Evolutionary conservation across 2,797 vertebrate genomes (phyloP), one percentile per base, ranked within the genome.

Genomic region (Phrynocephalus forsythii): DNA sequence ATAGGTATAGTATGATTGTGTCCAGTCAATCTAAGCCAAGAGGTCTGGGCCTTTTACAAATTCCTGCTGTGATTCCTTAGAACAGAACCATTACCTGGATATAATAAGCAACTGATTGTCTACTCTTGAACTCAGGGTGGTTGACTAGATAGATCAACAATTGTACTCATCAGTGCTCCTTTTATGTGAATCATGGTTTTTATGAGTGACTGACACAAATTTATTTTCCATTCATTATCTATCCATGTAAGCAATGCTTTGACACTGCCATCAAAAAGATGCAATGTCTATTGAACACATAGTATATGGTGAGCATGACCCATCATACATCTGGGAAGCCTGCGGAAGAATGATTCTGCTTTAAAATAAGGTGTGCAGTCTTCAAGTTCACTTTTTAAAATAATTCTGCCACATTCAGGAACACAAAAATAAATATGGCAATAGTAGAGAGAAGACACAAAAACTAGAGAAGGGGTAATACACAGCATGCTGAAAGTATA

Each of bases 161-260:
- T 30, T 83, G 9, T 16, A 83, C 50, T 18, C 28, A 22, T 18
- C 28, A 6, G 48, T 44, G n/a, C n/a, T 10, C 68, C 33, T 60
- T 60, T 66, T 38, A 13, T 80, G 6, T 66, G 63, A 24, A n/a
- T 80, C 85, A 72, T 3, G 0, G 44, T 56, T 82, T 28, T 24
- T 7, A 6, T 90, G 92, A 84, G 89, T 2, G 1, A 2, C 68
- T 88, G 60, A 44, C 86, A 82, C 84, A 91, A 89, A 79, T 89
- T 86, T 82, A 60, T 91, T 86, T 92, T 88, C 38, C 28, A 50
- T 77, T 92, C 63, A 16, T 67, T 90, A 83, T 66, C 82, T 72
- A 13, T 30, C n/a, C 30, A 30, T 9, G 13, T 1, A 4, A 71
- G 26, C 52, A 13, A 56, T 56, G 52, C 13, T 56, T 56, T 56